Percentiles rank a stretch among this genome's conserved stretches.
phyloP scores from a whole-genome alignment of 2,113 vertebrate species.

The Lophius piscatorius region DNA sequence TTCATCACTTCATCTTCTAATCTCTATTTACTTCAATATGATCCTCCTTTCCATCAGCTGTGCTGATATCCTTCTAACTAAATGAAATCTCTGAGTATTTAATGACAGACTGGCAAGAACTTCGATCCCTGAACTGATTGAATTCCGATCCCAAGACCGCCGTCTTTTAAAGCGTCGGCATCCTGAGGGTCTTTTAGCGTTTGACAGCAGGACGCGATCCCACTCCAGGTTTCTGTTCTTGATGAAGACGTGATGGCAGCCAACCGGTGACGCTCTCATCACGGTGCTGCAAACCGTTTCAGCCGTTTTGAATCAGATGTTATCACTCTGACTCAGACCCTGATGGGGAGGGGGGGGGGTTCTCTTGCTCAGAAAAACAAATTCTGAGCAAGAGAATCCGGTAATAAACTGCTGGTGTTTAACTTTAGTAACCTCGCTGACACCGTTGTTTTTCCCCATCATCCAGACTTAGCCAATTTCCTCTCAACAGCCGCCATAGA shows the following conservation, averaged over 20 bases:
- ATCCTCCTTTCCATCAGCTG: too few relatives aligned
- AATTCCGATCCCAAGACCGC: neutral
- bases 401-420: too few relatives aligned
- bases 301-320: too few relatives aligned
- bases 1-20: too few relatives aligned
- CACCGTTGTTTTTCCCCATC: too few relatives aligned
- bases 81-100: too few relatives aligned
- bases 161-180: neutral
- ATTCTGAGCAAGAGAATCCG: too few relatives aligned
- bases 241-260: neutral
- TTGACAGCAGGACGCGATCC: neutral
- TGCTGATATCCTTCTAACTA: too few relatives aligned
- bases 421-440: conserved; percentile 50
- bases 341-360: conserved; percentile 2
- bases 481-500: neutral
- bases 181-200: neutral
- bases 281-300: neutral
- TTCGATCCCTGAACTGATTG: neutral
- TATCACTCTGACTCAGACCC: conserved; percentile 31
- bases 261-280: neutral
- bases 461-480: too few relatives aligned
- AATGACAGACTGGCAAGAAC: too few relatives aligned
- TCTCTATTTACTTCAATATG: too few relatives aligned
- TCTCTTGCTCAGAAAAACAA: neutral
- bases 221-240: conserved; percentile 7